Percentiles rank a stretch among this genome's conserved stretches.
Evolutionary conservation across 2,113 vertebrate species (phyloP).

Genomic region (Mellivora capensis): DNA sequence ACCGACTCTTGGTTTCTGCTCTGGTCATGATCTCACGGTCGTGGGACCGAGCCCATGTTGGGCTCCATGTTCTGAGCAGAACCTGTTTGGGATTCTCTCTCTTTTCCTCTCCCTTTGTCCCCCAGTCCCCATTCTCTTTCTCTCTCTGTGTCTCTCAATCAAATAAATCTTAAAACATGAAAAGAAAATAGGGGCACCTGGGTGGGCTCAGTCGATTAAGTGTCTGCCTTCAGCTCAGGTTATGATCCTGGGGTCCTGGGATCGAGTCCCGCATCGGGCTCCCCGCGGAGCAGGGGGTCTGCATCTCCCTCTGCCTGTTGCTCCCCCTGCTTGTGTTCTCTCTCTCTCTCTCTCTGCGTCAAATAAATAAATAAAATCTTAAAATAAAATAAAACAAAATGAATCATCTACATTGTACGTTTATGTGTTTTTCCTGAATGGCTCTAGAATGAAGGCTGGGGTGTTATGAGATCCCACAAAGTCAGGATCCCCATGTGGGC

Average conservation of each 20-base stretch:
- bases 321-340: no score
- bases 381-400: not conserved
- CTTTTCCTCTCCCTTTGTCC: not conserved
- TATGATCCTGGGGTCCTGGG: not conserved
- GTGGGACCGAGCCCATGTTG: not conserved
- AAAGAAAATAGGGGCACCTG: no score
- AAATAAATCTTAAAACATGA: not conserved
- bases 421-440: not conserved
- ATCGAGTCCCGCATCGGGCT: no score
- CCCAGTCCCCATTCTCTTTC: not conserved
- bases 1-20: not conserved
- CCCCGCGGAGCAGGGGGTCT: not conserved
- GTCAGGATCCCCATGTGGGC: accelerated
- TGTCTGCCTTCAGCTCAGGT: not conserved
- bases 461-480: accelerated
- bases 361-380: not conserved
- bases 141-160: not conserved
- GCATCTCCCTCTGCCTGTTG: no score
- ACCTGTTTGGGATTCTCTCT: not conserved
- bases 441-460: not conserved
- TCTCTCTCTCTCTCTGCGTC: not conserved
- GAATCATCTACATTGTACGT: not conserved
- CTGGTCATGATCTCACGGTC: not conserved
- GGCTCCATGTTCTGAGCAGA: not conserved
- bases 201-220: not conserved